phyloP scores from a whole-genome alignment of 2,113 vertebrate genomes.

The Silurus asotus region DNA sequence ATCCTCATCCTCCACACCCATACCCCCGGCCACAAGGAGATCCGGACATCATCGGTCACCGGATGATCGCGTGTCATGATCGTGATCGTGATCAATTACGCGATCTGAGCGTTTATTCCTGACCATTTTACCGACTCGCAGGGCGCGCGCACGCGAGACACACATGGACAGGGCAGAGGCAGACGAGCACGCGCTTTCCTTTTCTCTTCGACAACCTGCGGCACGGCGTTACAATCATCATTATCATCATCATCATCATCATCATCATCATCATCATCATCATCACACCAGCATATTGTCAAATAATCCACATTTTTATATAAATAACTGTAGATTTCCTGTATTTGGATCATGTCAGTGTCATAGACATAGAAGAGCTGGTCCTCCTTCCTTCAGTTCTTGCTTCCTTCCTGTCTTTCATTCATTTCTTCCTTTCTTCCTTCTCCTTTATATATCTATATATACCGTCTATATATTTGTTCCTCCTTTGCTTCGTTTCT shows the following conservation, averaged over 20 bases:
- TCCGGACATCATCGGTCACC: background rate
- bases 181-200: slow-evolving; percentile 27
- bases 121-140: background rate
- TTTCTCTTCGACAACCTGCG: slow-evolving; percentile 11
- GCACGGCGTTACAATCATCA: slow-evolving; percentile 6
- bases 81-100: background rate
- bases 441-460: too few species aligned
- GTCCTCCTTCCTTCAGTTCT: too few species aligned
- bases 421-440: too few species aligned
- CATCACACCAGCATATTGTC: background rate
- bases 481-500: too few species aligned
- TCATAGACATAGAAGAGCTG: too few species aligned
- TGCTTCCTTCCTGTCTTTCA: too few species aligned
- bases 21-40: slow-evolving; percentile 4
- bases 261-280: background rate
- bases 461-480: too few species aligned
- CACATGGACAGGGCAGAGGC: background rate
- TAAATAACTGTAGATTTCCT: too few species aligned
- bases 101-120: background rate
- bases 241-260: too few species aligned
- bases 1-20: slow-evolving; percentile 42
- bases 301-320: background rate
- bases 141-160: background rate
- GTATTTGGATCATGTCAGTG: too few species aligned
- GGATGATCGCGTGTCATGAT: background rate